Base-by-base conservation (phyloP, 2,888 invertebrate species). In the Campoplex capitator region DNA sequence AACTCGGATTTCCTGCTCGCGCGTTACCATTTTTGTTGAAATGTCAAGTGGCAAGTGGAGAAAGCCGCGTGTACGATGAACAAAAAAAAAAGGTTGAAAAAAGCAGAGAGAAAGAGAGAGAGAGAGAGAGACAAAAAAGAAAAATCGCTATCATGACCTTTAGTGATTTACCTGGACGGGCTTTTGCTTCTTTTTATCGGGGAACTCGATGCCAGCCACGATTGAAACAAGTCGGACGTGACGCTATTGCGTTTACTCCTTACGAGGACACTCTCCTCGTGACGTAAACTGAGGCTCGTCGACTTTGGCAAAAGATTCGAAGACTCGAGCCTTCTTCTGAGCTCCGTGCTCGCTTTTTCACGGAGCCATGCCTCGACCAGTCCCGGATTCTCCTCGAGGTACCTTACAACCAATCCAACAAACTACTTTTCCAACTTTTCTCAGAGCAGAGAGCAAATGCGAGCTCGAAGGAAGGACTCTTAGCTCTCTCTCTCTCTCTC, bases 171-270 rank as follows among this genome's bases (percentile, higher is more conserved):
- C 94, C 94, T 94, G 92, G 92, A 93, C 9, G 94, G 94, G 85
- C 94, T 94, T 84, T 89, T 92, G 87, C 92, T 92, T 75, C 96
- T 96, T 96, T 97, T 96, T 92, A 97, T 95, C 8, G 97, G 97
- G 3, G 94, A 94, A 76, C 97, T 97, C 48, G 97, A 96, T 54
- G 97, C 96, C 93, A 98, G 95, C 98, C 98, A 98, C 89, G 97
- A 96, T 92, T 98, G 98, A 95, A 98, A 98, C 88, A 98, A 95
- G 93, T 98, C 98, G 88, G 97, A 97, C 68, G 97, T 97, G 89
- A 97, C 97, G 70, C 97, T 97, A 70, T 97, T 97, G 87, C 97
- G 93, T 91, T 95, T 93, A 89, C 92, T 92, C 85, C 94, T 89
- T 84, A 84, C 90, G 81, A 93, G 84, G 74, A 92, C 85, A 84